Base-by-base conservation (phyloP, 1,140 invertebrate species). In the Conopomorpha cramerella region DNA sequence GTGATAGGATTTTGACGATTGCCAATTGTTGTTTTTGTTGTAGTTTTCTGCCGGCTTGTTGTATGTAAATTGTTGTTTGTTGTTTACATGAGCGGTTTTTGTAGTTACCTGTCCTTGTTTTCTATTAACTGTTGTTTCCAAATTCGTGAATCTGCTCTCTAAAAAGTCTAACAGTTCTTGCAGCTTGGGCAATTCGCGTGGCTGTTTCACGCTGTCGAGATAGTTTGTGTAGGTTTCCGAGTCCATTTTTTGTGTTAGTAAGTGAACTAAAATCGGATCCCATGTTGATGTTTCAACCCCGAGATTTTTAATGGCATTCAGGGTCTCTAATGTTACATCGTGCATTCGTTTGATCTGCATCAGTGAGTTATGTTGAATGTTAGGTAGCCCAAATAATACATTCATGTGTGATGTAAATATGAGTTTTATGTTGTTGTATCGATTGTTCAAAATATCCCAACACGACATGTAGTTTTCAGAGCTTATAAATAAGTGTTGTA, bases 401-500 rank as follows among this genome's bases (percentile, higher is more conserved):
- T 46, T 46, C 2, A 42, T n/a, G 11, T 42, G 28, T 11, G 40
- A 42, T 0, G 36, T 37, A 35, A 46, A 39, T 8, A 39, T 41
- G 2, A 44, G 19, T 13, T 36, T 40, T 25, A 33, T 43, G 26
- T 47, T 43, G 3, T 32, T 32, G 13, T 44, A 48, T 4, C 46
- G 19, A 12, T 44, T 35, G 18, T 48, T 44, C 6, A 48, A 23
- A 13, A 48, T 42, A n/a, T 45, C 39, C 46, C 41, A 48, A 37
- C 46, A 44, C 2, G 27, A 23, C 10, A 25, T 11, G 14, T 48
- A 48, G 13, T 45, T 48, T 10, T 45, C 39, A 6, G 41, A 37
- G n/a, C n/a, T n/a, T n/a, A n/a, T n/a, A n/a, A n/a, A n/a, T n/a
- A n/a, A n/a, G n/a, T n/a, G n/a, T n/a, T n/a, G n/a, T n/a, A n/a